Evolutionary conservation across 1,140 invertebrate species (phyloP), one percentile per base, ranked within the genome.

Genomic region (Drosophila aff.): DNA sequence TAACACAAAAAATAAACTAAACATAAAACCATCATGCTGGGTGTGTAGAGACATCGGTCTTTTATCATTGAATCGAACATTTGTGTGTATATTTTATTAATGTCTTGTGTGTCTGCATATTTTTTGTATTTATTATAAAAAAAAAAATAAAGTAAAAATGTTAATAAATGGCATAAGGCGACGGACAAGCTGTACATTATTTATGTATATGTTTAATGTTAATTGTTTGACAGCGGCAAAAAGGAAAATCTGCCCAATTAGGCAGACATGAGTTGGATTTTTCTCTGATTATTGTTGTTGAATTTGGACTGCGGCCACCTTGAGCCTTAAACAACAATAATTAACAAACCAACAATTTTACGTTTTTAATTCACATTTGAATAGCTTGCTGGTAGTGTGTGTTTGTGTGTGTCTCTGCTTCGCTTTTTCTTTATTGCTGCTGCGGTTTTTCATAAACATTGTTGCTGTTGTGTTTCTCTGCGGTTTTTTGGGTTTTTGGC

Each of bases 161-260:
- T 50, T 72, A 36, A 50, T 36, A 72, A 43, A 73, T 43, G 63
- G 38, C 63, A 68, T 53, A 57, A 28, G 33, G 26, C 9, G 43
- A 33, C n/a, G 47, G 49, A 64, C 61, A 43, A 43, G 28, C 13
- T 60, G 41, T 21, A 52, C 68, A 72, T 60, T 50, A 49, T 31
- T 43, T 38, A 21, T 52, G 33, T 36, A 67, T 69, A 59, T 72
- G 67, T 60, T 73, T 73, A 72, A 72, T 60, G 44, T 72, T 72
- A 61, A 73, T 73, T 73, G 55, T 49, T 73, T 72, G 68, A 72
- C 71, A 74, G 47, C 73, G 43, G 41, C 71, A 64, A 76, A 68
- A 78, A 71, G 50, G 60, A 66, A 79, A 82, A 82, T 82, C 80
- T 72, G 64, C 57, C 82, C 79, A 84, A 84, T 84, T 85, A 69